phyloP scores from a whole-genome alignment of 2,113 vertebrate genomes.

The Verasper variegatus region DNA sequence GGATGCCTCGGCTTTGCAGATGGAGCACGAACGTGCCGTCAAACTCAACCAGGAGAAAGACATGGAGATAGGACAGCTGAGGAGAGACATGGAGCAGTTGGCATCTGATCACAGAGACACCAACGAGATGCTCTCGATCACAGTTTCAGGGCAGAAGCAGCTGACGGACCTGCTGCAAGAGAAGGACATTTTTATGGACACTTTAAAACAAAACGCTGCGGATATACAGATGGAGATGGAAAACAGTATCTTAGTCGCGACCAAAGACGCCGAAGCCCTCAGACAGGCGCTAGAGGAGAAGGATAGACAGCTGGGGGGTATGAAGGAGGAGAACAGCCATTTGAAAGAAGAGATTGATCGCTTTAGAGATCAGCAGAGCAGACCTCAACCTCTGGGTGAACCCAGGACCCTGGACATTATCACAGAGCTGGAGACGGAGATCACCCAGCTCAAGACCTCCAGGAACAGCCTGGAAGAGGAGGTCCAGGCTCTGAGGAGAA shows the following conservation, averaged over 20 bases:
- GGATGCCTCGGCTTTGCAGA: constrained; percentile 85
- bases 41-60: constrained; percentile 91
- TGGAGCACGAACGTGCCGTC: constrained; percentile 85
- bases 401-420: constrained; percentile 89
- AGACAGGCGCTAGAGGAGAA: constrained; percentile 90
- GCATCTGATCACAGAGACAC: constrained; percentile 86
- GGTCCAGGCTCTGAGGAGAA: constrained; percentile 82
- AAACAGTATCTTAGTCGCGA: constrained; percentile 60
- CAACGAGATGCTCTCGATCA: constrained; percentile 88
- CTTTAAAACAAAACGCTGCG: constrained; percentile 82
- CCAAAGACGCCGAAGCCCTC: constrained; percentile 79
- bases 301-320: constrained; percentile 88
- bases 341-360: constrained; percentile 95
- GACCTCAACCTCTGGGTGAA: constrained; percentile 81
- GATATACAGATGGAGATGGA: constrained; percentile 85
- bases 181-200: constrained; percentile 88
- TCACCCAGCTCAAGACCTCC: constrained; percentile 86
- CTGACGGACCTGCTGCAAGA: constrained; percentile 90
- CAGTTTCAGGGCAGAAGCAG: constrained; percentile 90
- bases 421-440: constrained; percentile 92
- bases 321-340: constrained; percentile 98
- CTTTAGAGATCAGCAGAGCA: constrained; percentile 90
- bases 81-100: constrained; percentile 85
- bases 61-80: constrained; percentile 85
- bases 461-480: constrained; percentile 87